Evolutionary conservation across 2,888 invertebrate genomes (phyloP).

Genomic region (Atethmia centrago): DNA sequence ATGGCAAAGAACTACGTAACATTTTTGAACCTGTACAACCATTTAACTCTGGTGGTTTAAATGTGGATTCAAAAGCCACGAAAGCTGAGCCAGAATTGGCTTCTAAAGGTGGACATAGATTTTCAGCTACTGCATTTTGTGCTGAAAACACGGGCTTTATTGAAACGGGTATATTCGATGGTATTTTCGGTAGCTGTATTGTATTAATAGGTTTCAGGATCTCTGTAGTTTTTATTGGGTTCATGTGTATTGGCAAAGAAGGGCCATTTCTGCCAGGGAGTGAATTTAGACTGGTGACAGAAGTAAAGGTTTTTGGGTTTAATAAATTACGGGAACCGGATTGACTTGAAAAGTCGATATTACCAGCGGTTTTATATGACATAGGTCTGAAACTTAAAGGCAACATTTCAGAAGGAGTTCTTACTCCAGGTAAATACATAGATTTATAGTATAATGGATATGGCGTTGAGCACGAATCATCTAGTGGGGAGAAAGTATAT

Average conservation of each 20-base stretch:
- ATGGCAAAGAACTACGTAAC: not conserved
- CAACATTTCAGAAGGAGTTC: constrained; percentile 10
- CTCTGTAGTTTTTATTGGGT: not conserved
- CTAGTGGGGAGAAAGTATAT: not conserved
- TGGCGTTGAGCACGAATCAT: not conserved
- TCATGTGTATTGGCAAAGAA: not conserved
- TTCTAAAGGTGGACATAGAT: not conserved
- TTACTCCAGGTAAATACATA: constrained; percentile 41
- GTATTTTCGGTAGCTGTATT: constrained; percentile 3
- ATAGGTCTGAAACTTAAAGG: constrained; percentile 5
- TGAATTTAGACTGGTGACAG: not conserved
- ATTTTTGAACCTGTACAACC: not conserved
- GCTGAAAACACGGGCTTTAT: not conserved
- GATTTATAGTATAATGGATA: constrained; percentile 39
- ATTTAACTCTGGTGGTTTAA: not conserved
- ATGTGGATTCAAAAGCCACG: not conserved
- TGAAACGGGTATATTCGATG: not conserved
- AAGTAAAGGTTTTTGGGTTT: not conserved
- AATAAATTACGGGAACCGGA: not conserved
- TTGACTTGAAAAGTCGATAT: not conserved
- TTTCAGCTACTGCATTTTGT: not conserved
- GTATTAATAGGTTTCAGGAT: not conserved
- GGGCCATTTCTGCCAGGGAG: not conserved
- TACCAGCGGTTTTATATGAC: not conserved
- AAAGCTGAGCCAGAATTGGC: not conserved